A percentile compares a stretch with the other conserved stretches of the same genome.
Evolutionary conservation across 1,140 invertebrate species (phyloP).

Genomic region (Thalassaphorura encarpata): DNA sequence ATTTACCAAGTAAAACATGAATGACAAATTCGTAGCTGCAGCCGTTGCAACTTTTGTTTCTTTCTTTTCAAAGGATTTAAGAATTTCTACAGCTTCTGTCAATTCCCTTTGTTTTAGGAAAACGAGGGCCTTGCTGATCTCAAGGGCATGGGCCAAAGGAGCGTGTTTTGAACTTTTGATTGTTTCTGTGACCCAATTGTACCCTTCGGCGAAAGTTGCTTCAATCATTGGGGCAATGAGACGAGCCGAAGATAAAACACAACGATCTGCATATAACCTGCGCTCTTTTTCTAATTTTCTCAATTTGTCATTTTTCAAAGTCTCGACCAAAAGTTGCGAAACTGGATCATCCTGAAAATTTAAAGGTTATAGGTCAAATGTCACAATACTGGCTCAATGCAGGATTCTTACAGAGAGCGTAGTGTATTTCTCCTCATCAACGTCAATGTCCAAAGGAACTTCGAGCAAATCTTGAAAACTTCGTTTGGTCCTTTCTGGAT

Average conservation of each 20-base stretch:
- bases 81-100: conserved; percentile 66
- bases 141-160: conserved; percentile 27
- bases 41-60: conserved; percentile 70
- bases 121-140: conserved; percentile 83
- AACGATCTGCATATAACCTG: conserved; percentile 67
- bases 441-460: conserved; percentile 70
- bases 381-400: no score
- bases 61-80: conserved; percentile 81
- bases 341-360: conserved; percentile 56
- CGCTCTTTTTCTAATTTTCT: conserved; percentile 62
- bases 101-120: conserved; percentile 77
- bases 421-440: conserved; percentile 64
- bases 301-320: conserved; percentile 68
- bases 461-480: conserved; percentile 83
- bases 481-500: conserved; percentile 88
- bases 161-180: conserved; percentile 29
- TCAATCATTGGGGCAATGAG: conserved; percentile 80
- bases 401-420: conserved; percentile 37
- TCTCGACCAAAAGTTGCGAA: conserved; percentile 60
- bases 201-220: conserved; percentile 62
- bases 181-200: conserved; percentile 41
- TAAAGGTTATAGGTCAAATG: no score
- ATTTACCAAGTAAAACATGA: conserved; percentile 75
- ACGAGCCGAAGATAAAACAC: conserved; percentile 81
- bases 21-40: conserved; percentile 82